Evolutionary conservation across 2,888 invertebrate genomes (phyloP), one percentile per base, ranked within the genome.

Genomic region (Orchesellides sinensis): DNA sequence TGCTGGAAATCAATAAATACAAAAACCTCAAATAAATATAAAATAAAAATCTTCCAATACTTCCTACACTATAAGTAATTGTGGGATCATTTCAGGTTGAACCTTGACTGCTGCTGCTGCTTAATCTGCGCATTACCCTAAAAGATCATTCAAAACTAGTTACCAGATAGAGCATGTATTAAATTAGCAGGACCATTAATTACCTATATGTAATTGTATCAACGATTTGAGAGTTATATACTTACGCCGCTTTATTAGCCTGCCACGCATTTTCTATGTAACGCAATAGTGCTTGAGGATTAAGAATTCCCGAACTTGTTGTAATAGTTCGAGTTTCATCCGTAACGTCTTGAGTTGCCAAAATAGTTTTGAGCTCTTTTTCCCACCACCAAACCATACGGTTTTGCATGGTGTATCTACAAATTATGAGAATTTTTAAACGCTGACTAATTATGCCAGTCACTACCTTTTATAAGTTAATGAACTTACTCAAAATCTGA

Each of bases 351-450:
- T 75, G 63, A 3, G 70, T 77, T 8, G 81, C 25, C 47, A 84
- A 21, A 8, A 72, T 65, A 4, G 77, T 66, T 45, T 84, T 83
- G 4, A 84, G 70, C 6, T 80, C 80, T 6, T 63, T 63, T 6
- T 68, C 79, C 86, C 86, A 86, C 56, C 68, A 49, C 85, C 85
- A 86, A n/a, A 83, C 25, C 10, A 84, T 65, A 14, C 86, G 74
- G 17, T 79, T 47, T n/a, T 65, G 61, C 85, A 85, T 86, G n/a
- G 86, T 86, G 23, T 78, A 77, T 10, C 85, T 86, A 19, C 0
- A 27, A 54, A 47, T 52, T 52, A n/a, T 29, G 47, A 61, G 23
- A 6, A 29, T 21, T 27, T 35, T 27, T 52, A 40, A 49, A 29
- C 47, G 32, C 25, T 27, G 8, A 61, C 27, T 23, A 29, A 5